Percentiles rank a stretch among this genome's conserved stretches.
phyloP scores from a whole-genome alignment of 2,888 invertebrate species.

The Cephus runcator region DNA sequence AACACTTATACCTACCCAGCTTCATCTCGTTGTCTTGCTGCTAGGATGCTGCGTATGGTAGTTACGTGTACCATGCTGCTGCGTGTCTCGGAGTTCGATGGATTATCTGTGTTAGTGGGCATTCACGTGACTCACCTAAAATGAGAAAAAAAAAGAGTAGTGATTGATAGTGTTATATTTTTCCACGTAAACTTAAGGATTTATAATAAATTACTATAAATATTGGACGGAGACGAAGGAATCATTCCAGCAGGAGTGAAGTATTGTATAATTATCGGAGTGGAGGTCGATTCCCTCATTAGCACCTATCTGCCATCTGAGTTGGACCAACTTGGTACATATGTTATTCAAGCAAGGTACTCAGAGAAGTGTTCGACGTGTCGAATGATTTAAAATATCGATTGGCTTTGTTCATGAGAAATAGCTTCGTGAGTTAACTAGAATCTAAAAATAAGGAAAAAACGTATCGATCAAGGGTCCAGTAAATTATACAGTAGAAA shows the following conservation, averaged over 20 bases:
- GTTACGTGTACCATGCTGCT: not conserved
- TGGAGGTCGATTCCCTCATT: conserved; percentile 25
- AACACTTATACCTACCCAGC: not conserved
- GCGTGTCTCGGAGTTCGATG: not conserved
- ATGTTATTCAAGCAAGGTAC: not conserved
- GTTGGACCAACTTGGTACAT: not conserved
- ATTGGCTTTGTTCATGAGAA: not conserved
- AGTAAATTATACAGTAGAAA: too few species aligned
- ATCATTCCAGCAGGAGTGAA: not conserved
- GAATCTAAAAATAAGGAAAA: not conserved
- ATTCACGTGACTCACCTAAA: not conserved
- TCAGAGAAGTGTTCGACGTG: not conserved
- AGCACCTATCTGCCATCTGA: conserved; percentile 30
- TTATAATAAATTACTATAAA: not conserved
- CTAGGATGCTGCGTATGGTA: not conserved
- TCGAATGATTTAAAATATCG: not conserved
- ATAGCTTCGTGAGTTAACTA: not conserved
- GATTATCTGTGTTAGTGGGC: not conserved
- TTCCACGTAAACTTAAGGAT: not conserved
- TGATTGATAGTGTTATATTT: not conserved
- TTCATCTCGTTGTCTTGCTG: not conserved
- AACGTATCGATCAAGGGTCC: not conserved
- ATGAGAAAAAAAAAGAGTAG: not conserved
- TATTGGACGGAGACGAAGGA: not conserved
- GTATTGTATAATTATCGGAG: not conserved